Base-by-base conservation (phyloP, 2,113 vertebrate species). In the Nettapus auritus region DNA sequence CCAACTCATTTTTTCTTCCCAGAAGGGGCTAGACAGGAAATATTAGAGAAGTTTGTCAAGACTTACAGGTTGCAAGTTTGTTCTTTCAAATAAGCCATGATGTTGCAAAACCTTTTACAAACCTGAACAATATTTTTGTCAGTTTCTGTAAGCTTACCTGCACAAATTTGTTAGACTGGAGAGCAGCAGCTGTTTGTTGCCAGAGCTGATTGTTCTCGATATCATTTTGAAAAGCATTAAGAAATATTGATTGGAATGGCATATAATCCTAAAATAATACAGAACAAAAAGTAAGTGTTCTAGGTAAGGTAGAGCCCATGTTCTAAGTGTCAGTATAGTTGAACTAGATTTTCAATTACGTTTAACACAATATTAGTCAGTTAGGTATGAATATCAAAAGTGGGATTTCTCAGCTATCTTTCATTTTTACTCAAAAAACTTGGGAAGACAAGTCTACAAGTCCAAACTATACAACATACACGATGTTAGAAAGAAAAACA, bases 151-250 rank as follows among this genome's bases (percentile, higher is more conserved):
- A 38, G 28, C 91, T 97, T 98, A 99, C 99, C 99, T 99, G 99
- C 50, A 99, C 98, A 97, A 99, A 99, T 97, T 99, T 99, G 97
- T 99, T 99, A 79, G 98, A 98, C 86, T 99, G 99, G 44, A 99
- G 99, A 69, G 99, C 97, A 70, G 98, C 95, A 79, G 99, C 98
- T 55, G 99, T 99, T 83, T 99, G 98, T 66, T 99, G 99, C 80
- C 99, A 97, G 86, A 99, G 97, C 31, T 99, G 98, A 97, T 98
- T 99, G 95, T 98, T 99, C 75, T 99, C 98, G 11, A 98, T 97
- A 89, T 99, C 99, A 63, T 98, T 99, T 97, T 98, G 98, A 96
- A 99, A 99, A 77, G 99, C 99, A 28, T 96, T 98, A 88, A 97
- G 97, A 97, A 99, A 99, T 86, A 99, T 98, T 87, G 99, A 98